phyloP scores from a whole-genome alignment of 2,888 invertebrate species.

The Hipparchia semele region DNA sequence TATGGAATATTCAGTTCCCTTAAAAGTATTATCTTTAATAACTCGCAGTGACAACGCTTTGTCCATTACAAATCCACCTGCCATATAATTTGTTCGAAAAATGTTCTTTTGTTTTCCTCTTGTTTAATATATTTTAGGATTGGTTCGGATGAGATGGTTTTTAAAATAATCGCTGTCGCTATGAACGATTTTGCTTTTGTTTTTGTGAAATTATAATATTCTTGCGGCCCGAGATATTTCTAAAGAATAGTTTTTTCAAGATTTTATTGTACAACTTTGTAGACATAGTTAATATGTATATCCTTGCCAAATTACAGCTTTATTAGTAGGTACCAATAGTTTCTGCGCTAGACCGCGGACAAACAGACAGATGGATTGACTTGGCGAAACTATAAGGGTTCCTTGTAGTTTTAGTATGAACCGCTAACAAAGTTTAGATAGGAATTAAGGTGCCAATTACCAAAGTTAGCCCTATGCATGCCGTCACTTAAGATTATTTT shows the following conservation, averaged over 20 bases:
- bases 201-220: slow-evolving; percentile 1
- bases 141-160: slow-evolving; percentile 28
- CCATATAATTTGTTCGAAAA: slow-evolving; percentile 38
- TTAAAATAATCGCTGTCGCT: slow-evolving; percentile 19
- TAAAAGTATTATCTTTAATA: slow-evolving; percentile 36
- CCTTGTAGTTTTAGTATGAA: too few species aligned
- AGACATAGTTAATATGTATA: too few species aligned
- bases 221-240: neutral
- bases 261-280: too few species aligned
- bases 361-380: too few species aligned
- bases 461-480: too few species aligned
- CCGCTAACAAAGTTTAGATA: too few species aligned
- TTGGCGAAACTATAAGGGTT: too few species aligned
- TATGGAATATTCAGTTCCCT: slow-evolving; percentile 23
- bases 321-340: too few species aligned
- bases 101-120: slow-evolving; percentile 33
- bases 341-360: too few species aligned
- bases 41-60: slow-evolving; percentile 42
- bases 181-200: slow-evolving; percentile 7
- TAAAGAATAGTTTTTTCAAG: neutral
- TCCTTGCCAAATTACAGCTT: too few species aligned
- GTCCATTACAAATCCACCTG: slow-evolving; percentile 30
- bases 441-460: too few species aligned
- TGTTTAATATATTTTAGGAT: slow-evolving; percentile 20
- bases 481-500: neutral